phyloP scores from a whole-genome alignment of 1,140 invertebrate species.

The Thalassaphorura encarpata region DNA sequence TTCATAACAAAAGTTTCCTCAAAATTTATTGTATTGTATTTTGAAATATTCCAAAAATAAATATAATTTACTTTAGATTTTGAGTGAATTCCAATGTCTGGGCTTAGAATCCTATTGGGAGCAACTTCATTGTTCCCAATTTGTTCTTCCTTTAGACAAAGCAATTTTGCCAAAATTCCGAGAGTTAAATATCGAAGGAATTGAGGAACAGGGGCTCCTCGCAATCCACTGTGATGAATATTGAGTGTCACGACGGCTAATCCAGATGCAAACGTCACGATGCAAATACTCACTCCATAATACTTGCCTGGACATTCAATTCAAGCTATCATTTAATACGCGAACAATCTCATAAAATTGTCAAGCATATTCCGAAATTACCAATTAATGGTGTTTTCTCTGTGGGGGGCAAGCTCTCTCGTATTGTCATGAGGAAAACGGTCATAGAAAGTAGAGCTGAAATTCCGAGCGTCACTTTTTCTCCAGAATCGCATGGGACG shows the following conservation, averaged over 20 bases:
- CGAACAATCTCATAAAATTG: background rate
- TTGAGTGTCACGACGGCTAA: constrained; percentile 71
- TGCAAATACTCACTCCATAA: constrained; percentile 81
- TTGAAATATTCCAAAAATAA: background rate
- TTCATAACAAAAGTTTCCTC: background rate
- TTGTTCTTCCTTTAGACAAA: background rate
- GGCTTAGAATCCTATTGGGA: background rate
- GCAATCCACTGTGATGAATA: constrained; percentile 31
- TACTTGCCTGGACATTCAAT: constrained; percentile 60
- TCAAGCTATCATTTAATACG: background rate
- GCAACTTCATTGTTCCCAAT: constrained; percentile 1
- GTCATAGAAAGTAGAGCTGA: constrained; percentile 85
- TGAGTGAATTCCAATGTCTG: too few species aligned
- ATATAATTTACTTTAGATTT: background rate
- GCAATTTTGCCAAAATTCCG: constrained; percentile 15
- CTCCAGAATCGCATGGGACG: constrained; percentile 81
- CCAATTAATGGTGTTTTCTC: constrained; percentile 85
- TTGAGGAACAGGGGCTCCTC: constrained; percentile 22
- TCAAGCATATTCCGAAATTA: constrained; percentile 48
- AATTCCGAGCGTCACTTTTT: constrained; percentile 68
- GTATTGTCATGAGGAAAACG: constrained; percentile 85
- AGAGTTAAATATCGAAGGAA: constrained; percentile 19
- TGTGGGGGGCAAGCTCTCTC: constrained; percentile 81
- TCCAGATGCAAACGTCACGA: constrained; percentile 78
- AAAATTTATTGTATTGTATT: background rate